Evolutionary conservation across 2,113 vertebrate genomes (phyloP), one percentile per base, ranked within the genome.

Genomic region (Noctilio leporinus): DNA sequence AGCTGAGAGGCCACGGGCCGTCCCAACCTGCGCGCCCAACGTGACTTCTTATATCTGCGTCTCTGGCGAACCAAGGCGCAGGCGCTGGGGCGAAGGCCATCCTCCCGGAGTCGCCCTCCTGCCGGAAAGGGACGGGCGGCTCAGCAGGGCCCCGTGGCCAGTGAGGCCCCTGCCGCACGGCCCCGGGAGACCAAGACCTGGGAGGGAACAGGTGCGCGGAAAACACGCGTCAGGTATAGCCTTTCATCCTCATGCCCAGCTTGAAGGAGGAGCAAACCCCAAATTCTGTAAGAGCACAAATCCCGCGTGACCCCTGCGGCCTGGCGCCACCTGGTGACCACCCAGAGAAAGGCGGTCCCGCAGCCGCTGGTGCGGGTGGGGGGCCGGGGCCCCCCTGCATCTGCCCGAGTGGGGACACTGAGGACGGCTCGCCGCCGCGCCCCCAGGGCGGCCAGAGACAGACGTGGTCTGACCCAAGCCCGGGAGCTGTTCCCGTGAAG

Each of bases 241-340:
- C 7, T 1, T 22, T 16, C 5, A 1, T 16, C 8, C 40, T 51
- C 81, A 95, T 55, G 26, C 67, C 33, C 33, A n/a, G 5, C 49
- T 62, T n/a, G 53, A 49, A 40, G 80, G 43, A 22, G 20, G 24
- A 40, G 49, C 45, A 72, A 28, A 51, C 59, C 76, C 47, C 35
- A 43, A 12, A 5, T 30, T 83, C 45, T n/a, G n/a, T n/a, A n/a
- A n/a, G n/a, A n/a, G n/a, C n/a, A n/a, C n/a, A n/a, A n/a, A n/a
- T n/a, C n/a, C n/a, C n/a, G n/a, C n/a, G n/a, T n/a, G n/a, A n/a
- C n/a, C n/a, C n/a, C 96, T 98, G 97, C 97, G 43, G 69, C 45
- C 65, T 94, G 98, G 98, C 97, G 98, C 98, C 98, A 98, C 93
- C 98, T 98, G 98, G 91, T 97, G 98, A 62, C 7, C 3, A 12